These are phyloP conservation scores for Apolygus lucorum DNA, from an alignment of 1,140 invertebrate species.

Conservation along the genomic window DNA sequence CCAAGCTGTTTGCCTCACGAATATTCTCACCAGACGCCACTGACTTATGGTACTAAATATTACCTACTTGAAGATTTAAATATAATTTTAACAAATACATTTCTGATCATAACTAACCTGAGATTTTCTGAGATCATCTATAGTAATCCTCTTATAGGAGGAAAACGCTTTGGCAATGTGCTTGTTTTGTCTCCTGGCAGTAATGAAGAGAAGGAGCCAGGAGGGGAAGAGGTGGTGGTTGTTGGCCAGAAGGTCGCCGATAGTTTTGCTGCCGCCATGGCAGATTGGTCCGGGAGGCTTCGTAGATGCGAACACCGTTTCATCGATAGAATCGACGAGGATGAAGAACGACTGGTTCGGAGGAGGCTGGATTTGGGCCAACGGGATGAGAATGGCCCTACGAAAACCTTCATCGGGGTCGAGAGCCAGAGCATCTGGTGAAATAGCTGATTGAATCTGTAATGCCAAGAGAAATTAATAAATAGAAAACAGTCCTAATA, in stretches of 20 bases:
- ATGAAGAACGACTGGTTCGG: constrained; percentile 76
- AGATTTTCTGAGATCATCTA: constrained; percentile 82
- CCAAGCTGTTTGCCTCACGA: no score
- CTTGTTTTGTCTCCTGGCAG: constrained; percentile 76
- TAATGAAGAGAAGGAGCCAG: constrained; percentile 86
- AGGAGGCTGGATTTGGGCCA: constrained; percentile 71
- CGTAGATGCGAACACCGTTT: constrained; percentile 41
- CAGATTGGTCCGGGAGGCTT: constrained; percentile 33
- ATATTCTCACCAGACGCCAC: no score
- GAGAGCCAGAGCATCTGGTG: constrained; percentile 62
- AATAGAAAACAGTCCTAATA: no score
- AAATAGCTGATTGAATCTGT: constrained; percentile 54
- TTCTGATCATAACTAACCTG: constrained; percentile 42
- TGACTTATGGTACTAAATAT: no score
- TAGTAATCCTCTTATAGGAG: constrained; percentile 83
- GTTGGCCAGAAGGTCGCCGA: constrained; percentile 76
- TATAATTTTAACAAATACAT: not conserved
- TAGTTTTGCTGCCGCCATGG: constrained; percentile 49
- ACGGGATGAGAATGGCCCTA: constrained; percentile 73
- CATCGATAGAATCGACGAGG: constrained; percentile 87
- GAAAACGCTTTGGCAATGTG: constrained; percentile 84
- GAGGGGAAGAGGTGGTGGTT: constrained; percentile 88
- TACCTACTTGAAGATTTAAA: no score
- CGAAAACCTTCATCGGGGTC: constrained; percentile 87
- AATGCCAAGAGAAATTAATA: no score